These are phyloP conservation scores for Hydriomena furcata DNA, from an alignment of 2,888 invertebrate genomes.

Conservation along the genomic window DNA sequence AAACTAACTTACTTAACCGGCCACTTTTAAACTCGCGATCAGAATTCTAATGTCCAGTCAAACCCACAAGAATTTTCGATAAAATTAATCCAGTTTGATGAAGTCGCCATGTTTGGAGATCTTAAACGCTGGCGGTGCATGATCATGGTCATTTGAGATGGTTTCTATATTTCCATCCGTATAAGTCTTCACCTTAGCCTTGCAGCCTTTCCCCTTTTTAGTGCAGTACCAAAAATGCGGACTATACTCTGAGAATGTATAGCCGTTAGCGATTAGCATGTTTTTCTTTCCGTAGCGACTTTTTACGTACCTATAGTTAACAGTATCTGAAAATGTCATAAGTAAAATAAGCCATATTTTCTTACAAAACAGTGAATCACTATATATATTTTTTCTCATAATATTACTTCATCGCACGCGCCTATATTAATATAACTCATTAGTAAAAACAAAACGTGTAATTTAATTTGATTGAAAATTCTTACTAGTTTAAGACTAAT, in stretches of 20 bases:
- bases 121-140: constrained; percentile 47
- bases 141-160: constrained; percentile 46
- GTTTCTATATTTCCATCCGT: constrained; percentile 36
- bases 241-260: constrained; percentile 53
- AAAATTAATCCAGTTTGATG: constrained; percentile 37
- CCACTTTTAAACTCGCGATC: no score
- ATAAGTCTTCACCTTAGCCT: constrained; percentile 46
- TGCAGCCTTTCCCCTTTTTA: constrained; percentile 48
- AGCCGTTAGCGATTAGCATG: constrained; percentile 39
- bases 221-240: constrained; percentile 60
- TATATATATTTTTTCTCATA: no score
- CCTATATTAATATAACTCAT: no score
- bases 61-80: not conserved
- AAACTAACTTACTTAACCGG: no score
- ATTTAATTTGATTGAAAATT: no score
- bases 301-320: constrained; percentile 11
- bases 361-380: no score
- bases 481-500: no score
- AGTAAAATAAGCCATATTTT: no score
- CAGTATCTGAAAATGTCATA: not conserved
- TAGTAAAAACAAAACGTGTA: no score
- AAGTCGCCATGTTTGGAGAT: constrained; percentile 41
- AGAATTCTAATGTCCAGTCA: no score
- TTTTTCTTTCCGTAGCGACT: constrained; percentile 21
- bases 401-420: no score